Conservation (phyloP, 2,113 vertebrate genomes). For the Bufo bufo region DNA sequence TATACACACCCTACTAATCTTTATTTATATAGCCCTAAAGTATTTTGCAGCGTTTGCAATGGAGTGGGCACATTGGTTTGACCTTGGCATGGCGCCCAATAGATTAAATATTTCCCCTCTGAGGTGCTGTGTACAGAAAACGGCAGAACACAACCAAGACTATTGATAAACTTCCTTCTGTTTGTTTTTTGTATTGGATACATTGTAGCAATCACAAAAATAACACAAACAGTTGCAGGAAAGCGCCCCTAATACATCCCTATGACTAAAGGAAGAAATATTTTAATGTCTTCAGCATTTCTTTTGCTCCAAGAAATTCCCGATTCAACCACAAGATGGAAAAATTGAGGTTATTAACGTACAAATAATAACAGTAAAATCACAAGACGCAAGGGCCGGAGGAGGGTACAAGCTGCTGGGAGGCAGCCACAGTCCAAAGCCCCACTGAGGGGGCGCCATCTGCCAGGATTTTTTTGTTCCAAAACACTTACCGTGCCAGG, state of each 20-base stretch:
- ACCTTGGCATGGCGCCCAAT: background rate
- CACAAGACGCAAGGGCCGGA: background rate
- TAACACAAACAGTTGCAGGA: too few species aligned
- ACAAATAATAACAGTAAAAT: background rate
- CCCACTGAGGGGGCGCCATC: background rate
- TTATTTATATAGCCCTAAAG: too few species aligned
- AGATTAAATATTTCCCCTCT: background rate
- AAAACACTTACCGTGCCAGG: background rate
- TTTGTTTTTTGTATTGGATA: background rate
- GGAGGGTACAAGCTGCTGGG: background rate
- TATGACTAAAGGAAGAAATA: background rate
- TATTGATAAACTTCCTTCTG: background rate
- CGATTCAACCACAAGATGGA: background rate
- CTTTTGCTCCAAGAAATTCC: background rate
- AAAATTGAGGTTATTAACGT: background rate
- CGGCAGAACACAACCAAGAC: background rate
- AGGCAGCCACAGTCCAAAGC: background rate
- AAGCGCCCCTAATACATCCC: background rate
- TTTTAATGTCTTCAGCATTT: slow-evolving; percentile 17
- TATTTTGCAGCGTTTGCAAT: too few species aligned
- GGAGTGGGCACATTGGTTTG: background rate
- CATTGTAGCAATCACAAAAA: background rate
- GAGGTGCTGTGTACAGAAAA: background rate
- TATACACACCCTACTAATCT: too few species aligned
- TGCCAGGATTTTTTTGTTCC: background rate